Conservation (phyloP, 1,140 invertebrate genomes). For the Drosophila bipectinata region DNA sequence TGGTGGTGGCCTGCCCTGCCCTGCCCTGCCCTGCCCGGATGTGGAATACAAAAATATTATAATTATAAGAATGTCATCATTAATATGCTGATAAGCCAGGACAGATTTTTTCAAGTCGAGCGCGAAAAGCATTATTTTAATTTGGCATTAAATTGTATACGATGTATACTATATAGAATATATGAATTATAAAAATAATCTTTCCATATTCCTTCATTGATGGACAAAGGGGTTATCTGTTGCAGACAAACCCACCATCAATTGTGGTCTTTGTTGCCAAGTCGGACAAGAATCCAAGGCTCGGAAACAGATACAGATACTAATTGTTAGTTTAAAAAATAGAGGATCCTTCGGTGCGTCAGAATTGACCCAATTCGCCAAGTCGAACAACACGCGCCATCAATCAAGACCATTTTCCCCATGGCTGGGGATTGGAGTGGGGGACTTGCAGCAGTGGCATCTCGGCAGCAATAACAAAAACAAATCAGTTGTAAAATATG, state of each 20-base stretch:
- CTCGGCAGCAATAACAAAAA: conserved; percentile 19
- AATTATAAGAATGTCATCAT: conserved; percentile 48
- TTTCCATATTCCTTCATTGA: conserved; percentile 8
- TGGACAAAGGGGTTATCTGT: conserved; percentile 78
- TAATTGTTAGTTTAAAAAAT: background rate
- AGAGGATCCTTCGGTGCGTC: conserved; percentile 41
- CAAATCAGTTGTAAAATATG: conserved; percentile 42
- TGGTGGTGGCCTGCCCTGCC: conserved; percentile 38
- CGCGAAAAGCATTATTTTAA: conserved; percentile 54
- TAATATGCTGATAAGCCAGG: conserved; percentile 57
- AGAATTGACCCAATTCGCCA: conserved; percentile 60
- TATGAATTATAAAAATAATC: conserved; percentile 7
- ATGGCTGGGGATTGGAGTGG: conserved; percentile 30
- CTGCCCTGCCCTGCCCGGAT: conserved; percentile 65
- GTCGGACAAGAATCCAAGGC: background rate
- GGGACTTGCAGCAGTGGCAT: conserved; percentile 14
- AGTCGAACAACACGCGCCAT: conserved; percentile 61
- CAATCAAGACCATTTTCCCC: conserved; percentile 55
- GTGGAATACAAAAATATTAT: conserved; percentile 60
- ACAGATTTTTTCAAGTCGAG: conserved; percentile 7
- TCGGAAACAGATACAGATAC: background rate
- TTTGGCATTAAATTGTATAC: conserved; percentile 73
- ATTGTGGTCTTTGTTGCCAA: conserved; percentile 60
- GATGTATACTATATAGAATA: background rate
- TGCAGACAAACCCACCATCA: conserved; percentile 34